Evolutionary conservation across 2,113 vertebrate genomes (phyloP).

Genomic region (Menidia beryllina): DNA sequence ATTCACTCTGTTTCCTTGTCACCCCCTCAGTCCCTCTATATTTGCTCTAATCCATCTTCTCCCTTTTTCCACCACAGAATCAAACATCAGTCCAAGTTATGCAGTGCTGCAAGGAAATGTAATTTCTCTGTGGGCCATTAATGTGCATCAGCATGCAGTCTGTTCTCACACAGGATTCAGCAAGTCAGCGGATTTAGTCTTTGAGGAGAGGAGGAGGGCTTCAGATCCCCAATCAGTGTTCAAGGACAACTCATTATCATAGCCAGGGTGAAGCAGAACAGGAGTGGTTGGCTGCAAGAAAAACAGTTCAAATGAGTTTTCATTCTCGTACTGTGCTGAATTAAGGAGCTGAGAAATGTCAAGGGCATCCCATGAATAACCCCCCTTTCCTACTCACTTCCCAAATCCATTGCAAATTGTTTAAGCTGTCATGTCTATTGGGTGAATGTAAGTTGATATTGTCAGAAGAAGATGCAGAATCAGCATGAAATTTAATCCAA

Average conservation of each 20-base stretch:
- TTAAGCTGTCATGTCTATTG: constrained; percentile 30
- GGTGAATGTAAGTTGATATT: constrained; percentile 24
- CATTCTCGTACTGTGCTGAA: constrained; percentile 50
- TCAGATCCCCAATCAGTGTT: constrained; percentile 43
- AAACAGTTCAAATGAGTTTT: constrained; percentile 48
- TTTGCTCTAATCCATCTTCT: constrained; percentile 7
- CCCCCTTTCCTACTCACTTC: constrained; percentile 25
- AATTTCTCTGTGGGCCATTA: constrained; percentile 52
- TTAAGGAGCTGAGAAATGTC: constrained; percentile 59
- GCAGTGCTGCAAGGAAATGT: constrained; percentile 18
- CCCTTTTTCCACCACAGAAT: constrained; percentile 18
- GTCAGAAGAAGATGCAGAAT: background rate
- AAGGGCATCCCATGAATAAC: constrained; percentile 64
- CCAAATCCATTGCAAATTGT: constrained; percentile 58
- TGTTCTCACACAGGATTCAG: constrained; percentile 53
- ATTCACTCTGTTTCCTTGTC: background rate
- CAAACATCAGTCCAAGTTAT: constrained; percentile 26
- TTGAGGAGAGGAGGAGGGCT: constrained; percentile 20
- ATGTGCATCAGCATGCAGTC: constrained; percentile 64
- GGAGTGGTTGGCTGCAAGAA: constrained; percentile 17
- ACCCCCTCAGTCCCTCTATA: background rate
- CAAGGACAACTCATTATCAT: constrained; percentile 69
- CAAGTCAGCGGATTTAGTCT: constrained; percentile 63
- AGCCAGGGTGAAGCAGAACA: constrained; percentile 21
- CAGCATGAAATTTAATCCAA: background rate